Evolutionary conservation across 2,888 invertebrate genomes (phyloP), one percentile per base, ranked within the genome.

Genomic region (Diarsia brunnea): DNA sequence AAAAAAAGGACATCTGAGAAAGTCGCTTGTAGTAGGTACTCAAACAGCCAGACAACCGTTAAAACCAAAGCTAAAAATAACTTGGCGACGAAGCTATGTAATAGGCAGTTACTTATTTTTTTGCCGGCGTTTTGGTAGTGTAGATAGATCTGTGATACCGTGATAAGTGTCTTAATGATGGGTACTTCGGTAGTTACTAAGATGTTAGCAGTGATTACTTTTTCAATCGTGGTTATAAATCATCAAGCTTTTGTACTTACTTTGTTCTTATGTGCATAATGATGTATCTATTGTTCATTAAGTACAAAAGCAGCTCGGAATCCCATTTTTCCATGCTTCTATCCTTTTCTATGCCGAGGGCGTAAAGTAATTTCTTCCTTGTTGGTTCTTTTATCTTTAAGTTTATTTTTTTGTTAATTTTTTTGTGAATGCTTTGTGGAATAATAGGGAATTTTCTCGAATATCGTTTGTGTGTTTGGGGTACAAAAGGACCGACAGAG

Each of bases 101-200:
- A 19, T 11, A 60, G 12, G 38, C 12, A 38, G 24, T 61, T 38
- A 31, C 21, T 5, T 24, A 21, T n/a, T n/a, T n/a, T n/a, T n/a
- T n/a, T n/a, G n/a, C n/a, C n/a, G n/a, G 55, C 19, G 3, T 19
- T 69, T 21, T 38, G 8, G 1, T 49, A 8, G 12, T 53, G 51
- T 53, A 58, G 31, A 24, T 21, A 55, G 16, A 73, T 73, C 38
- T 73, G 24, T 21, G 55, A 31, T 45, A 73, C 8, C 7, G 14
- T 21, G 24, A 58, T 38, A 21, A 21, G 1, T 31, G 38, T 12
- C 10, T 4, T 24, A 60, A 31, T 24, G 72, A 24, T 53, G 14
- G 10, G 3, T 38, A 38, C 38, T 38, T 38, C 0, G 4, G 4
- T 49, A 45, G 16, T 38, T 27, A 68, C 38, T 38, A 19, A 19